Evolutionary conservation across 2,888 invertebrate genomes (phyloP), one percentile per base, ranked within the genome.

Genomic region (Drosophila macrospina): DNA sequence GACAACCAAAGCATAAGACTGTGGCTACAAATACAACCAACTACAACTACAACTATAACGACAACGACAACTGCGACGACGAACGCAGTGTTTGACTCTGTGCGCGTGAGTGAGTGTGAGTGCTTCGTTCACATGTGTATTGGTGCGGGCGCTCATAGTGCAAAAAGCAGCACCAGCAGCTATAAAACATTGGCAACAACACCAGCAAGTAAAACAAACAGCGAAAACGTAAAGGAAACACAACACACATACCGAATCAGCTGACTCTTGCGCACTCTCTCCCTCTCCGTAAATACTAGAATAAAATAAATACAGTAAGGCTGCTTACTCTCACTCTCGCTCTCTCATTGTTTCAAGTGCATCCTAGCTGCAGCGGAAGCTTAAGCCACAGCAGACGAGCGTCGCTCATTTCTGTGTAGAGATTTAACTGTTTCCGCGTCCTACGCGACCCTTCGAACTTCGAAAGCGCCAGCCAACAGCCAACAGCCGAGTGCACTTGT

Each of bases 201-300:
- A 20, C 20, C 54, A 57, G 56, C 80, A 70, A 56, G 47, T 16
- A 55, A 50, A 59, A 47, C 24, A 48, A 57, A 56, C 26, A 54
- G 47, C 56, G 32, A 48, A 45, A 54, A 37, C 56, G 55, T 55
- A 57, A 60, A 61, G 54, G 48, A 63, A 69, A 45, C 54, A 56
- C 48, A 70, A 63, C 20, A 47, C 13, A 52, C 34, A 51, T 26
- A 41, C 20, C 51, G 69, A 83, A 83, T 83, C 83, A 83, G 83
- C 83, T 83, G 83, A 83, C 83, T 83, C 69, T 74, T 84, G 86
- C 88, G 71, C 78, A 80, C 78, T 74, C 84, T 67, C 73, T 65
- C 30, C 36, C 39, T 36, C 39, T 50, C 50, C 34, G 48, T 36
- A 36, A 16, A 24, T 4, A 4, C 28, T 34, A n/a, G 24, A 26